phyloP scores from a whole-genome alignment of 2,113 vertebrate genomes.

The Vanacampus margaritifer region DNA sequence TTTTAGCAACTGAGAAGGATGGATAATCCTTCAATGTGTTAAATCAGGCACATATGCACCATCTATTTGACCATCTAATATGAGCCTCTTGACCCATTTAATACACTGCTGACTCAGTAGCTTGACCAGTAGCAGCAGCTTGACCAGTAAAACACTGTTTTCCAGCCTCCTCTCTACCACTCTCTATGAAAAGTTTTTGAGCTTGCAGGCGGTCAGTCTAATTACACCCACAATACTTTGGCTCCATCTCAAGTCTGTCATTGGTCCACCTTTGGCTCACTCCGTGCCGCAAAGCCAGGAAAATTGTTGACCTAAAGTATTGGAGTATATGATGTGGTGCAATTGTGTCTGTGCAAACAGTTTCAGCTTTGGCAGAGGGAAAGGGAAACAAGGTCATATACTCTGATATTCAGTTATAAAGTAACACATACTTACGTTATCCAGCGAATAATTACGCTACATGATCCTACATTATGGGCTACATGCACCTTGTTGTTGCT shows the following conservation, averaged over 20 bases:
- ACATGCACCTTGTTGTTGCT: neutral
- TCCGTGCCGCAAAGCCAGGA: slow-evolving; percentile 43
- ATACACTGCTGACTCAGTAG: slow-evolving; percentile 8
- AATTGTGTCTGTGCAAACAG: slow-evolving; percentile 46
- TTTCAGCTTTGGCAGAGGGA: slow-evolving; percentile 14
- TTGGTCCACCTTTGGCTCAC: slow-evolving; percentile 31
- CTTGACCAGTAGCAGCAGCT: slow-evolving; percentile 3
- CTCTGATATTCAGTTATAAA: neutral
- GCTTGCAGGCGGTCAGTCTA: slow-evolving; percentile 37
- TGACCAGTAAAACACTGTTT: slow-evolving; percentile 3
- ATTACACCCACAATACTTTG: slow-evolving; percentile 49
- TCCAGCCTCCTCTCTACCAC: neutral
- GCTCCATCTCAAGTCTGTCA: slow-evolving; percentile 48
- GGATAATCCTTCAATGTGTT: slow-evolving; percentile 42
- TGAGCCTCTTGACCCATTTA: slow-evolving; percentile 19
- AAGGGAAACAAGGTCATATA: neutral
- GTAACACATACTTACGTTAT: neutral
- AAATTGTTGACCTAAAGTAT: slow-evolving; percentile 47
- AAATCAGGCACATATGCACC: slow-evolving; percentile 32
- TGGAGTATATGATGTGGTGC: slow-evolving; percentile 33
- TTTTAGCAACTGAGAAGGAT: slow-evolving; percentile 24
- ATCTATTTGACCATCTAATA: slow-evolving; percentile 5
- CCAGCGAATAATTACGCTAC: neutral
- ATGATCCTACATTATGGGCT: neutral
- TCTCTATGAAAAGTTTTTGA: neutral